A percentile compares a stretch with the other conserved stretches of the same genome.
Conservation (phyloP, 2,113 vertebrate genomes). For the Brachyistius frenatus region DNA sequence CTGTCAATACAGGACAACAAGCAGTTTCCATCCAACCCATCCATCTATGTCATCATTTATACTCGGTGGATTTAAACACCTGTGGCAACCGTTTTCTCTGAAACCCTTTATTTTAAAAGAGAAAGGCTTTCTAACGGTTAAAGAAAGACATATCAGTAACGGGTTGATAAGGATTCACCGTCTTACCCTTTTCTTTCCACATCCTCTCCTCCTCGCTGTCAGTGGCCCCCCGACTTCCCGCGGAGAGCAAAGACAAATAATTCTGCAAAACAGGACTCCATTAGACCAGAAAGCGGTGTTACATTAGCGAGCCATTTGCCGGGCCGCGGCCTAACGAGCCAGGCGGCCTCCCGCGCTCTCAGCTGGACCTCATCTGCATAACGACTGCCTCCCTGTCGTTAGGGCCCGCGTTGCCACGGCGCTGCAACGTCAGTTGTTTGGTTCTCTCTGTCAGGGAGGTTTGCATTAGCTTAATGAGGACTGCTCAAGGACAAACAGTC, state of each 20-base stretch:
- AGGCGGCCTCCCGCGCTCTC: constrained; percentile 84
- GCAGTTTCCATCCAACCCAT: constrained; percentile 26
- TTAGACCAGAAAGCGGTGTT: constrained; percentile 97
- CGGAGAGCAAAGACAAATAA: constrained; percentile 77
- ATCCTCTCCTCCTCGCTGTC: constrained; percentile 51
- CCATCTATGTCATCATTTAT: constrained; percentile 17
- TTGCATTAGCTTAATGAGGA: constrained; percentile 99
- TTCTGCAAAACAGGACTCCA: constrained; percentile 96
- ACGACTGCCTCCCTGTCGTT: constrained; percentile 91
- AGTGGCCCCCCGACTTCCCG: constrained; percentile 59
- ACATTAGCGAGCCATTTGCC: constrained; percentile 99
- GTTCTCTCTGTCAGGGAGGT: constrained; percentile 98
- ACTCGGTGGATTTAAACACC: constrained; percentile 27
- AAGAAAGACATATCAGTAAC: constrained; percentile 60
- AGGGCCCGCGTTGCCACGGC: constrained; percentile 79
- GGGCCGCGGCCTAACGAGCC: constrained; percentile 99
- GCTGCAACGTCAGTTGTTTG: constrained; percentile 94
- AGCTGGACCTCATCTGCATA: constrained; percentile 97
- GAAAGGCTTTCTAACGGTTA: constrained; percentile 26
- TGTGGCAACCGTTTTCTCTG: constrained; percentile 25
- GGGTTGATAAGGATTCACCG: constrained; percentile 67
- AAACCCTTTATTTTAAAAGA: constrained; percentile 32
- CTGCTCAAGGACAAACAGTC: constrained; percentile 99
- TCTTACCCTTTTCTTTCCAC: constrained; percentile 23
- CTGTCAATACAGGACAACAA: constrained; percentile 41